Evolutionary conservation across 1,140 invertebrate genomes (phyloP).

Genomic region (Neocloeon triangulifer): DNA sequence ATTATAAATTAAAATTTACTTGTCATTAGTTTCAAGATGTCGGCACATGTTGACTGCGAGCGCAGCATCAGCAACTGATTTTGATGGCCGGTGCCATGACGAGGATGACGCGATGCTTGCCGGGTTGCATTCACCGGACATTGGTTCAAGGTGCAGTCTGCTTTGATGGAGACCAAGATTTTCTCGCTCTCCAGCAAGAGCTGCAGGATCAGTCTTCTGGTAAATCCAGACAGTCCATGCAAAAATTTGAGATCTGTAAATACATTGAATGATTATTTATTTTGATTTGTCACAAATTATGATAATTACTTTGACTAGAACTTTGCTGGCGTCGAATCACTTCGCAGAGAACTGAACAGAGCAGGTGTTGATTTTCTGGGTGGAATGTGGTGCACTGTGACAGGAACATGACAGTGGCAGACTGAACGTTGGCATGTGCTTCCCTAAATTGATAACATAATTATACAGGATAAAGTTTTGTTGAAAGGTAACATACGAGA

Average conservation of each 20-base stretch:
- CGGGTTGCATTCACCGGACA: constrained; percentile 1
- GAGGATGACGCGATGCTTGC: constrained; percentile 19
- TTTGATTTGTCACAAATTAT: not conserved
- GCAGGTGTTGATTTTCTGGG: constrained; percentile 54
- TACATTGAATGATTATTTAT: constrained; percentile 1
- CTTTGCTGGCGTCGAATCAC: constrained; percentile 41
- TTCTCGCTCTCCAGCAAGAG: constrained; percentile 68
- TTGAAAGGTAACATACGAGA: too few species aligned
- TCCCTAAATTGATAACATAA: constrained; percentile 14
- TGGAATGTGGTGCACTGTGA: constrained; percentile 64
- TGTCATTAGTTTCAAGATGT: constrained; percentile 28
- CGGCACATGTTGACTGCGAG: constrained; percentile 41
- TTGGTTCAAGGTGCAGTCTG: constrained; percentile 13
- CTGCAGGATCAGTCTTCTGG: constrained; percentile 61
- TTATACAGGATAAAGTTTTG: not conserved
- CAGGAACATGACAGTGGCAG: constrained; percentile 48
- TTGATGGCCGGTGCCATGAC: constrained; percentile 24
- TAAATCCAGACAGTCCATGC: constrained; percentile 61
- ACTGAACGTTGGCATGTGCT: constrained; percentile 38
- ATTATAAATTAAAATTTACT: constrained; percentile 21
- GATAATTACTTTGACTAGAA: constrained; percentile 28
- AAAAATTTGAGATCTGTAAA: constrained; percentile 23
- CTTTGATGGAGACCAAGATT: constrained; percentile 43
- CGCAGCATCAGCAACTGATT: constrained; percentile 46
- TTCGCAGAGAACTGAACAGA: constrained; percentile 53